Evolutionary conservation across 2,113 vertebrate species (phyloP), one percentile per base, ranked within the genome.

Genomic region (Nannobrachium achirus): DNA sequence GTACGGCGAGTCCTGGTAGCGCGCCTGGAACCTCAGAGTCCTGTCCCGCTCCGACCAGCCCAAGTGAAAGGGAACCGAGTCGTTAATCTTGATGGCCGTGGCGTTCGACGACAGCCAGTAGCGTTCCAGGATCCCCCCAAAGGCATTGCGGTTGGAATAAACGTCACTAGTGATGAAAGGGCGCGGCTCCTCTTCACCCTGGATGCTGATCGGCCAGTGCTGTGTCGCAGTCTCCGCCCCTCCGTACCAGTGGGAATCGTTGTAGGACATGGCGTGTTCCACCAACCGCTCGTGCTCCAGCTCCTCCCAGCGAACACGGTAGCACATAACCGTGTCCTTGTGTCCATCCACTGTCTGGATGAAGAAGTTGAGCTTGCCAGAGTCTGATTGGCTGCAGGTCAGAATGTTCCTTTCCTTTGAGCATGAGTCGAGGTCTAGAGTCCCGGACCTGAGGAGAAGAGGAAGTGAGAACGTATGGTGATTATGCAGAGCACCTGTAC

Each of bases 91-190:
- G 82, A 99, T 97, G 56, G 96, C 95, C 0, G 93, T 95, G 0
- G 96, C 97, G 2, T 95, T 97, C 1, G 96, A 97, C 0, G 98
- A 99, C 41, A 99, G 87, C 97, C 98, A 99, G 80, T 99, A 99
- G 55, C 97, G 94, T 76, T 99, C 97, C 0, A 99, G 86, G 82
- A 99, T 97, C 67, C 96, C 94, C 0, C 98, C 97, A 7, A 98
- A 99, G 2, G 92, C 93, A 0, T 94, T 90, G 0, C 93, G 88
- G 46, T 95, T 94, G 1, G 93, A 91, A 85, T 95, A 94, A 56
- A 98, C 91, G 0, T 98, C 96, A 0, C 95, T 94, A 1, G 97
- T 96, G 81, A 98, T 92, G 13, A 96, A 99, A 6, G 97, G 96
- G 84, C 91, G 88, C 0, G 97, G 96, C 16, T 94, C 93, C 84